Percentiles rank a stretch among this genome's conserved stretches.
Evolutionary conservation across 2,113 vertebrate genomes (phyloP).

Genomic region (Chaenocephalus aceratus): DNA sequence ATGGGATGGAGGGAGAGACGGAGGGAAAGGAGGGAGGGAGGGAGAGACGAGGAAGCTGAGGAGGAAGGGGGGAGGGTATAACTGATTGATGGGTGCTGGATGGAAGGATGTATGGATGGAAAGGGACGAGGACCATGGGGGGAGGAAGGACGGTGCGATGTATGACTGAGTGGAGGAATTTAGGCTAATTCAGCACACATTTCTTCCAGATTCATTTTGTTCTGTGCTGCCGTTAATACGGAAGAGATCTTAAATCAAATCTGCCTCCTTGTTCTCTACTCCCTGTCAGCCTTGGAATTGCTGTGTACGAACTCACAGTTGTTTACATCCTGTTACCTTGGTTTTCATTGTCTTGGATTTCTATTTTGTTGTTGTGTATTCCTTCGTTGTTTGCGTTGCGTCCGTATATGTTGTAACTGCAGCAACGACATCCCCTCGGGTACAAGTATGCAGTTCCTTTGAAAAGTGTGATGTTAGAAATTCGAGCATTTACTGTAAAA

Average conservation of each 20-base stretch:
- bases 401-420: too few relatives aligned
- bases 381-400: not conserved
- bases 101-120: slow-evolving; percentile 56
- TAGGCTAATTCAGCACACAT: not conserved
- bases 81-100: slow-evolving; percentile 50
- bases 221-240: not conserved
- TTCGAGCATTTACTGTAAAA: slow-evolving; percentile 10
- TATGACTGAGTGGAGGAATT: slow-evolving; percentile 29
- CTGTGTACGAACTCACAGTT: not conserved
- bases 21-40: slow-evolving; percentile 13
- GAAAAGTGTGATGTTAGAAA: not conserved
- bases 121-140: not conserved
- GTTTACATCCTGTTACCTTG: slow-evolving; percentile 20
- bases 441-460: not conserved
- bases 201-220: not conserved
- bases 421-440: too few relatives aligned
- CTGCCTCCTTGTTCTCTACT: not conserved
- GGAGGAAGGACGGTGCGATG: slow-evolving; percentile 8
- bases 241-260: too few relatives aligned
- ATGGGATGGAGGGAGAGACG: slow-evolving; percentile 49
- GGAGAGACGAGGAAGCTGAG: not conserved
- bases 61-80: slow-evolving; percentile 6
- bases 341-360: slow-evolving; percentile 1
- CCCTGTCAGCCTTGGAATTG: not conserved
- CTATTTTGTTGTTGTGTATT: slow-evolving; percentile 28